Base-by-base conservation (phyloP, 2,888 invertebrate genomes). In the Hydropsyche betteni region DNA sequence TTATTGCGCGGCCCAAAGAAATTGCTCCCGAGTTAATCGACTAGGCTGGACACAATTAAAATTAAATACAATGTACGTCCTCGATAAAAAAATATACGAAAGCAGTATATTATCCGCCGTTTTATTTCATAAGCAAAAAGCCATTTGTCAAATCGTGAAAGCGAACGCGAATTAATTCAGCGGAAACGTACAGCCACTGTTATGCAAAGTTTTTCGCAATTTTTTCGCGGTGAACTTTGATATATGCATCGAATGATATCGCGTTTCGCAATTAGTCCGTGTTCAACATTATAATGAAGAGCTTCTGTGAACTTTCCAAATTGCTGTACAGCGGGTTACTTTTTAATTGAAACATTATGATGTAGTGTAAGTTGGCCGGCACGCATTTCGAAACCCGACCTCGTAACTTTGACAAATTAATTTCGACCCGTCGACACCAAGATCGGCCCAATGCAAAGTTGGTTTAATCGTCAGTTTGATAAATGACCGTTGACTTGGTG, bases 401-500 rank as follows among this genome's bases (percentile, higher is more conserved):
- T 58, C 58, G 58, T 14, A 24, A 24, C 58, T 53, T 34, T 70
- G 70, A 70, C 52, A 70, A 70, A 70, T 70, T 51, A 53, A 70
- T 51, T 70, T 70, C 52, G n/a, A 34, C 10, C 44, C 70, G 12
- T 64, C 36, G 64, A n/a, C 33, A 5, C 64, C 52, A 70, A 70
- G 52, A 53, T 14, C 53, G 24, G 70, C 24, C 33, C 53, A 34
- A 70, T 70, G 70, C 24, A 51, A 53, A 70, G 70, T 70, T 70
- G 53, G 52, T 34, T 70, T 36, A 75, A 72, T 75, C 75, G 51
- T 71, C 69, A 75, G 70, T 75, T 70, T 75, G 75, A 75, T 75
- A 75, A 71, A 75, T 71, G 68, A 71, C 68, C 70, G 64, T 72
- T 51, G 75, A 75, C 75, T 75, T n/a, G 58, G 4, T 58, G 50